Percentiles rank a stretch among this genome's conserved stretches.
Evolutionary conservation across 2,113 vertebrate genomes (phyloP).

Genomic region (Misgurnus mizolepis): DNA sequence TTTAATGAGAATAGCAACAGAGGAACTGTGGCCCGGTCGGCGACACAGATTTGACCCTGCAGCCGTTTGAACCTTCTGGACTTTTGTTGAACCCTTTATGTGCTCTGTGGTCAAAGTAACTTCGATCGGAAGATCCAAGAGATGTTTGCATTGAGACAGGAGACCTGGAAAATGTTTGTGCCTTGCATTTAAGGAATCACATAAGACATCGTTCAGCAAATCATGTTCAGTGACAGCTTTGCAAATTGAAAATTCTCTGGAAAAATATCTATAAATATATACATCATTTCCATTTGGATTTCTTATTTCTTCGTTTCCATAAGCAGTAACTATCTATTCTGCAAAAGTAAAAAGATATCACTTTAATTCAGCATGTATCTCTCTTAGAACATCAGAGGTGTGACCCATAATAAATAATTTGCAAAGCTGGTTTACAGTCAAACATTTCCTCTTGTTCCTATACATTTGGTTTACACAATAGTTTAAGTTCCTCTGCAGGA

Average conservation of each 20-base stretch:
- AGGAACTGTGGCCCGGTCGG: constrained; percentile 26
- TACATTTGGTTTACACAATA: constrained; percentile 70
- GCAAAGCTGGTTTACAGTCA: constrained; percentile 5
- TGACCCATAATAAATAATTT: background rate
- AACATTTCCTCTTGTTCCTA: constrained; percentile 26
- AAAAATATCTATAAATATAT: too few species aligned
- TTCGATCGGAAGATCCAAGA: background rate
- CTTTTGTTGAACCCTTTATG: constrained; percentile 40
- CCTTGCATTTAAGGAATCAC: background rate
- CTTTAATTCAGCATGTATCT: background rate
- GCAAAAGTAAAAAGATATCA: background rate
- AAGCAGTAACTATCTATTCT: background rate
- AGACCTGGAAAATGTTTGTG: background rate
- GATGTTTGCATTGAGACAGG: background rate
- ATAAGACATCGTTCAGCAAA: background rate
- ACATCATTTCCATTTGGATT: too few species aligned
- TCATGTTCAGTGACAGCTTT: background rate
- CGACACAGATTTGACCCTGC: constrained; percentile 49
- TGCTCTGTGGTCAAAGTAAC: background rate
- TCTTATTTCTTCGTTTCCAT: too few species aligned
- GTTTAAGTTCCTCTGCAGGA: constrained; percentile 69
- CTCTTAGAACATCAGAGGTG: background rate
- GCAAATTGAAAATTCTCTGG: background rate
- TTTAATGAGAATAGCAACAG: constrained; percentile 53
- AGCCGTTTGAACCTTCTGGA: constrained; percentile 35